Conservation (phyloP, 2,113 vertebrate species). For the Struthidea cinerea region DNA sequence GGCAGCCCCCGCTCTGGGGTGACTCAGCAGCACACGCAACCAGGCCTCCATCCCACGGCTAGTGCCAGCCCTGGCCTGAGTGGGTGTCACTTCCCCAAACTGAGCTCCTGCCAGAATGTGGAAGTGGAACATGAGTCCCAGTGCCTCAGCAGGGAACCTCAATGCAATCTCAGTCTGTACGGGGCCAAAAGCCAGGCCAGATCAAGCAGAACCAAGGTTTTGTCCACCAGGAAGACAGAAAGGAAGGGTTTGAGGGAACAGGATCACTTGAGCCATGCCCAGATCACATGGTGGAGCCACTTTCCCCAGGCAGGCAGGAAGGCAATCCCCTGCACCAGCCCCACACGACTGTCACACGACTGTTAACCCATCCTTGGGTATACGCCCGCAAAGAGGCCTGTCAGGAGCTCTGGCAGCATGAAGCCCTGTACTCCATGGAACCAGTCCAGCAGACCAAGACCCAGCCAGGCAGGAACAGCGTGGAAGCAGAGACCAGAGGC, state of each 20-base stretch:
- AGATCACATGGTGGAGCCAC: not conserved
- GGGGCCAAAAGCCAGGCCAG: not conserved
- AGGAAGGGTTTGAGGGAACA: not conserved
- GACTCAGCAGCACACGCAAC: not conserved
- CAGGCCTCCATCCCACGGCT: not conserved
- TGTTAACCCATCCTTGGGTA: not conserved
- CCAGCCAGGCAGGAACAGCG: not conserved
- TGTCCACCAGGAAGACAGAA: not conserved
- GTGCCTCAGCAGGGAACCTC: not conserved
- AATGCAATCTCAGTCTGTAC: not conserved
- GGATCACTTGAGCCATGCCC: not conserved
- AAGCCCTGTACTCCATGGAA: not conserved
- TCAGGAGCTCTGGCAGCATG: not conserved
- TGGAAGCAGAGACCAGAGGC: not conserved
- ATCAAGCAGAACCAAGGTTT: not conserved
- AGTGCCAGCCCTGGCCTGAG: not conserved
- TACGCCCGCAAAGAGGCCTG: not conserved
- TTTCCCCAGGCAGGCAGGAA: not conserved
- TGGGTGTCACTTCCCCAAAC: not conserved
- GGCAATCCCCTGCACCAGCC: not conserved
- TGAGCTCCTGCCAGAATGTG: not conserved
- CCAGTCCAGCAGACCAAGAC: not conserved
- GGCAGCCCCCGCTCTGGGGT: not conserved
- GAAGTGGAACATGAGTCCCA: not conserved
- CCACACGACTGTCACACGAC: not conserved